Evolutionary conservation across 2,888 invertebrate species (phyloP), one percentile per base, ranked within the genome.

Genomic region (Drosophila phalerata): DNA sequence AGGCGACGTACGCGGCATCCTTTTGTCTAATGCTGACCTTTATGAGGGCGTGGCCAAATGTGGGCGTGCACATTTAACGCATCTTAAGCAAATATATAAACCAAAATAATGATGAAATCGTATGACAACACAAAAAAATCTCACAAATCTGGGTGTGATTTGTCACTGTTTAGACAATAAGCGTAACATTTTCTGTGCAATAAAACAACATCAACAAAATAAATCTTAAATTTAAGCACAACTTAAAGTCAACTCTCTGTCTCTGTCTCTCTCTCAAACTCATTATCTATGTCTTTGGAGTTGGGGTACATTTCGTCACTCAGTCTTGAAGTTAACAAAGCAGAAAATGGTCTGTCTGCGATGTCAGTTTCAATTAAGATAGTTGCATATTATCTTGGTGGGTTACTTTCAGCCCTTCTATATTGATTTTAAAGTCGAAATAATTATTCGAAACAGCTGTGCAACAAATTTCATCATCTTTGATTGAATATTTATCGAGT

Each of bases 1-100:
- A 92, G 91, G 71, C 72, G 91, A 77, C 87, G 91, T 71, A 81
- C 89, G 58, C 87, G 89, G 77, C 91, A 92, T 89, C 91, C 92
- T 43, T 92, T 92, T 74, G 81, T 91, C 72, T 92, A 83, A 81
- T 40, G 6, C 45, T 11, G n/a, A 11, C 30, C 51, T 3, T 13
- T 32, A 17, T 5, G 34, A 40, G 68, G 60, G 68, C 47, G 58
- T 61, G 48, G 17, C 52, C 9, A 40, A 28, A 30, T 17, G 62
- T 62, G 74, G 74, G 79, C 74, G 79, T 73, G 47, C 5, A 72
- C 72, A 77, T 57, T 61, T 70, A 69, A 84, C 72, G 77, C 67
- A 75, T 30, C 10, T 30, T 30, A 30, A 30, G 30, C 30, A 68
- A 79, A 37, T n/a, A 34, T 58, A 84, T 67, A 87, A 85, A 77